These are phyloP conservation scores for Cavia porcellus DNA, from an alignment of 2,113 vertebrate species.

Conservation along the genomic window DNA sequence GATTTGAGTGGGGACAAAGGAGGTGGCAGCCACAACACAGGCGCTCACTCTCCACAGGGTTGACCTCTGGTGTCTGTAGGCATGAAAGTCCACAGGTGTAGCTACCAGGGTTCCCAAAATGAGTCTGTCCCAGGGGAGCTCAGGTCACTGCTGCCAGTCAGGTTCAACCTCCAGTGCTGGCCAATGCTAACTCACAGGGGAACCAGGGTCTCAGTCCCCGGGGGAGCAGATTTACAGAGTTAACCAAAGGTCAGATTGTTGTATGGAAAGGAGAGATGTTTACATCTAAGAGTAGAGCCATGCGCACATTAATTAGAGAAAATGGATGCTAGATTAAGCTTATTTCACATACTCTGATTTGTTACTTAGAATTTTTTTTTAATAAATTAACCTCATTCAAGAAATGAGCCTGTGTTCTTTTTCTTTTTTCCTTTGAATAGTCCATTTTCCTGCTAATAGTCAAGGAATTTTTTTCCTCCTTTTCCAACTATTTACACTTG, in stretches of 20 bases:
- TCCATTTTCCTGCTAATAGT: not conserved
- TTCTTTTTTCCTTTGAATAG: not conserved
- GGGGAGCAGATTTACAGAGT: not conserved
- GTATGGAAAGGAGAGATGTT: not conserved
- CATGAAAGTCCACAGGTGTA: not conserved
- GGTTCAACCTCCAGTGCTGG: fast-evolving
- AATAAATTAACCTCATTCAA: not conserved
- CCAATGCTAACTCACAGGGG: not conserved
- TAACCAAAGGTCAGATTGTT: not conserved
- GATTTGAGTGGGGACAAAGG: not conserved
- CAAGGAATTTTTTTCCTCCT: not conserved
- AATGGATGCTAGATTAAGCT: not conserved
- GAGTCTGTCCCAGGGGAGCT: not conserved
- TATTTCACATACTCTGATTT: not conserved
- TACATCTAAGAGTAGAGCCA: not conserved
- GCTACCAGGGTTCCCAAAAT: not conserved
- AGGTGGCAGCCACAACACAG: too few species aligned
- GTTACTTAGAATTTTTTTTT: not conserved
- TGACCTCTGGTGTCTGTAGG: not conserved
- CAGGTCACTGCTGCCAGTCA: not conserved
- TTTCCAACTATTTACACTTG: not conserved
- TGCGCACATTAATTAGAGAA: not conserved
- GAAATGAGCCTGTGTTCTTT: not conserved
- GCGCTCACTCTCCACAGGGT: not conserved
- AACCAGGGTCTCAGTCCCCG: not conserved